phyloP scores from a whole-genome alignment of 92 coral and sea anemone genomes.

The Porites divaricata region DNA sequence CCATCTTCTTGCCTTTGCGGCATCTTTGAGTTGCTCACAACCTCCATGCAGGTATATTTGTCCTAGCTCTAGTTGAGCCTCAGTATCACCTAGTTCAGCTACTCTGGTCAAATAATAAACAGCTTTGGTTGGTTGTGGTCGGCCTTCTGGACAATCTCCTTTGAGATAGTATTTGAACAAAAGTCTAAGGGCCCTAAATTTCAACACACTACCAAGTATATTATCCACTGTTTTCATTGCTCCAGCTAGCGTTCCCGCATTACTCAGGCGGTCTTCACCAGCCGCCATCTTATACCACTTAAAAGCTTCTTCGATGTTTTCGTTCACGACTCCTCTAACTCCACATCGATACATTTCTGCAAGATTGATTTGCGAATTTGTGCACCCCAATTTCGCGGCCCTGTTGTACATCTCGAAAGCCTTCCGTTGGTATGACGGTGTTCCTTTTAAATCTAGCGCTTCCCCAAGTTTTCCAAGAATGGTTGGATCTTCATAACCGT shows the following conservation, averaged over 20 bases:
- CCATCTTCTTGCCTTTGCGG: slow-evolving; percentile 60
- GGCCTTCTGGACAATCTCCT: slow-evolving; percentile 75
- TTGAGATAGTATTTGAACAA: slow-evolving; percentile 50
- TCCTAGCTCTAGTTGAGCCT: slow-evolving; percentile 58
- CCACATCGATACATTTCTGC: slow-evolving; percentile 81
- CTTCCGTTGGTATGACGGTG: slow-evolving; percentile 44
- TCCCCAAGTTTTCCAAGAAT: slow-evolving; percentile 30
- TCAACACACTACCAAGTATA: background rate
- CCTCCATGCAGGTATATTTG: slow-evolving; percentile 46
- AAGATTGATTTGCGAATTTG: slow-evolving; percentile 51
- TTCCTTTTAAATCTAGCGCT: slow-evolving; percentile 51
- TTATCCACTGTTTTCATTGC: background rate
- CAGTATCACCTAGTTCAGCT: slow-evolving; percentile 58
- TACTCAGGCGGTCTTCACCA: slow-evolving; percentile 45
- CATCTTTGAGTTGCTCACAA: slow-evolving; percentile 46
- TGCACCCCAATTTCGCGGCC: slow-evolving; percentile 60
- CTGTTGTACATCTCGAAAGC: slow-evolving; percentile 64
- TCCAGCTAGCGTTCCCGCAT: slow-evolving; percentile 12
- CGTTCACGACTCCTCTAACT: slow-evolving; percentile 60
- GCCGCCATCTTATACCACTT: slow-evolving; percentile 82
- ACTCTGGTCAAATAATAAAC: slow-evolving; percentile 63
- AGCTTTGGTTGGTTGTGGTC: slow-evolving; percentile 73
- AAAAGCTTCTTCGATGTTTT: slow-evolving; percentile 75
- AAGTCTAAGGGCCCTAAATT: slow-evolving; percentile 18
- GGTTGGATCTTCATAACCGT: slow-evolving; percentile 15